A percentile compares a stretch with the other conserved stretches of the same genome.
phyloP scores from a whole-genome alignment of 2,113 vertebrate species.

The Ciconia boyciana region DNA sequence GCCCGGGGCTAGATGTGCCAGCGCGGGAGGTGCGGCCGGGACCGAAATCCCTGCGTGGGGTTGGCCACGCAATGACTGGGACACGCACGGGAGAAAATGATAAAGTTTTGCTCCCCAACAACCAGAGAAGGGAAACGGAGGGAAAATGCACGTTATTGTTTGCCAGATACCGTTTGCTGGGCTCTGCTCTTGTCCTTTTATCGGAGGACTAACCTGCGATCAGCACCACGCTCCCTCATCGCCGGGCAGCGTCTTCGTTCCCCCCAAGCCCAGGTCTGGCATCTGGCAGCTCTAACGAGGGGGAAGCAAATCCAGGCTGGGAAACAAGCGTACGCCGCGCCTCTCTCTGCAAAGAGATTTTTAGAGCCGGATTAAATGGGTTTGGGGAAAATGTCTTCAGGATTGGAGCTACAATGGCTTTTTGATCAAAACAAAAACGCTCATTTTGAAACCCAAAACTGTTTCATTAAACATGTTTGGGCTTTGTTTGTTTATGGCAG shows the following conservation, averaged over 20 bases:
- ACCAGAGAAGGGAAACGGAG: accelerated
- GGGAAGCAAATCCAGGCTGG: background rate
- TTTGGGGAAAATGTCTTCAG: background rate
- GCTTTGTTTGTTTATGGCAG: conserved; percentile 37
- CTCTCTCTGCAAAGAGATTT: background rate
- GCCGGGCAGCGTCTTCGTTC: accelerated
- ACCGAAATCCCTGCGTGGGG: accelerated
- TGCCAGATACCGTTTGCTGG: background rate
- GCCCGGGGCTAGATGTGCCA: background rate
- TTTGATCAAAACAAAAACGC: background rate
- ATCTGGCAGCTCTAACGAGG: background rate
- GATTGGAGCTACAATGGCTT: conserved; percentile 24
- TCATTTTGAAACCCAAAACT: conserved; percentile 7
- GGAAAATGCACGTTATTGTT: accelerated
- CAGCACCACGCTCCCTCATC: background rate
- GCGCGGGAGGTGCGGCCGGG: accelerated
- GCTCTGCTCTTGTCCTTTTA: background rate
- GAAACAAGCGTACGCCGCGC: background rate
- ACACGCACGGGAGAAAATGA: accelerated
- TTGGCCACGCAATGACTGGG: accelerated
- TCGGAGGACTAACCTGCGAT: background rate
- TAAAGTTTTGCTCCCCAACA: accelerated
- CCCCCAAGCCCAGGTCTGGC: background rate
- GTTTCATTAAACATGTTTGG: conserved; percentile 63
- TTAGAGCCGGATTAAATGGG: background rate